A percentile compares a stretch with the other conserved stretches of the same genome.
These are phyloP conservation scores for Diachrysia chrysitis DNA, from an alignment of 2,888 invertebrate species.

Conservation along the genomic window DNA sequence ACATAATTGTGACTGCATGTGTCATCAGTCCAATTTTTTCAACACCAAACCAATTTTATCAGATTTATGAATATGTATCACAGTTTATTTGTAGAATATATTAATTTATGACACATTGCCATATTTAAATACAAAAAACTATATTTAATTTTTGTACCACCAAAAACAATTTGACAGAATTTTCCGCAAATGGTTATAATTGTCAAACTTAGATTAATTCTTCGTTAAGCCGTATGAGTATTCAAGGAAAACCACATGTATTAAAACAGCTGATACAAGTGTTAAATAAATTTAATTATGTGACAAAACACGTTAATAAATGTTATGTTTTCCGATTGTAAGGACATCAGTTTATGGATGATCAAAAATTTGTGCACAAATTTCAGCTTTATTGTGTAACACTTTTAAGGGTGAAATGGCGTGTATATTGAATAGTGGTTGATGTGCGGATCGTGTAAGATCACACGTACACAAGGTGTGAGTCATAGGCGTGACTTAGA, in stretches of 20 bases:
- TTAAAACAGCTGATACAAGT: constrained; percentile 55
- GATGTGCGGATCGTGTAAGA: constrained; percentile 32
- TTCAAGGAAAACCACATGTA: constrained; percentile 49
- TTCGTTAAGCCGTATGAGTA: constrained; percentile 18
- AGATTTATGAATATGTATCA: too few relatives aligned
- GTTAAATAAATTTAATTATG: constrained; percentile 34
- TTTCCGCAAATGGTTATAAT: constrained; percentile 22
- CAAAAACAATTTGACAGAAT: constrained; percentile 30
- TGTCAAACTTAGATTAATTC: constrained; percentile 13
- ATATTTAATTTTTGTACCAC: constrained; percentile 27
- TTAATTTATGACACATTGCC: constrained; percentile 18
- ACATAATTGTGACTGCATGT: not conserved
- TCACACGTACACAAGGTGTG: constrained; percentile 46
- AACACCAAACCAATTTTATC: constrained; percentile 10
- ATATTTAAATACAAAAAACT: constrained; percentile 25
- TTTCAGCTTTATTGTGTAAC: constrained; percentile 13
- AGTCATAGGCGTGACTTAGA: constrained; percentile 52
- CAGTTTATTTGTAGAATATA: too few relatives aligned
- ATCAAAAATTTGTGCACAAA: not conserved
- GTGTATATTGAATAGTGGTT: constrained; percentile 6
- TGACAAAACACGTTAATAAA: constrained; percentile 25
- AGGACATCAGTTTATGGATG: not conserved
- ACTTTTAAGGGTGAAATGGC: constrained; percentile 20
- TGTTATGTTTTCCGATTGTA: not conserved
- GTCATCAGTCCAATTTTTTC: not conserved